Evolutionary conservation across 53 echinoderm and acorn worm species (phyloP).

Genomic region (Paracentrotus lividus): DNA sequence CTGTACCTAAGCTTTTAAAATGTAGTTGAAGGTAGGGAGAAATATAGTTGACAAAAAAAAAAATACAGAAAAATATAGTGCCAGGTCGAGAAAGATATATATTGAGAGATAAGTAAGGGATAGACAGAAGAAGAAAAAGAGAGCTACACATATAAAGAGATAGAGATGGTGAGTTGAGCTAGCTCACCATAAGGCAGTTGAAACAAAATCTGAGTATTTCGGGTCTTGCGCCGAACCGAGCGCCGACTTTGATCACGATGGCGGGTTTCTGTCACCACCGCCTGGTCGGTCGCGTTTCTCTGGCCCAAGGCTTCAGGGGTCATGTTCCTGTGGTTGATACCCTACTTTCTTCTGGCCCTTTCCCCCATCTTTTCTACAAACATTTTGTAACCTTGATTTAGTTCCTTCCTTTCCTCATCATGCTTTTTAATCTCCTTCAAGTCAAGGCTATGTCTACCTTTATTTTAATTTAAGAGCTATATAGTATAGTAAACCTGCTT

Average conservation of each 20-base stretch:
- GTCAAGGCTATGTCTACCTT: neutral
- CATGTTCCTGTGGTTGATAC: conserved; percentile 60
- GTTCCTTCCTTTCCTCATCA: conserved; percentile 1
- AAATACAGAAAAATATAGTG: no score
- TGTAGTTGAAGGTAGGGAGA: no score
- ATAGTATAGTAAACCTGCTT: no score
- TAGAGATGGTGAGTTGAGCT: neutral
- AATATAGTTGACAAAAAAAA: no score
- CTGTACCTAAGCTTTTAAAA: no score
- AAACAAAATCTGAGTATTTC: conserved; percentile 64
- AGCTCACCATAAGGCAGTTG: conserved; percentile 55
- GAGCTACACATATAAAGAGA: neutral
- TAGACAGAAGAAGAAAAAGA: neutral
- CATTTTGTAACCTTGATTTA: conserved; percentile 49
- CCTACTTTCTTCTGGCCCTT: conserved; percentile 57
- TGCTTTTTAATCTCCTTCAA: neutral
- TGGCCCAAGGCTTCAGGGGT: conserved; percentile 56
- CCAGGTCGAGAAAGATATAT: no score
- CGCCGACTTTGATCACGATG: conserved; percentile 62
- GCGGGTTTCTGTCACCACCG: conserved; percentile 62
- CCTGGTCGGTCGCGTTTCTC: conserved; percentile 51
- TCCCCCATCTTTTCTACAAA: conserved; percentile 12
- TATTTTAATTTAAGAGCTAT: no score
- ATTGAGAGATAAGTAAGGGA: neutral
- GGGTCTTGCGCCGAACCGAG: conserved; percentile 33